Percentiles rank a stretch among this genome's conserved stretches.
Conservation (phyloP, 2,888 invertebrate species). For the Microctonus brassicae region DNA sequence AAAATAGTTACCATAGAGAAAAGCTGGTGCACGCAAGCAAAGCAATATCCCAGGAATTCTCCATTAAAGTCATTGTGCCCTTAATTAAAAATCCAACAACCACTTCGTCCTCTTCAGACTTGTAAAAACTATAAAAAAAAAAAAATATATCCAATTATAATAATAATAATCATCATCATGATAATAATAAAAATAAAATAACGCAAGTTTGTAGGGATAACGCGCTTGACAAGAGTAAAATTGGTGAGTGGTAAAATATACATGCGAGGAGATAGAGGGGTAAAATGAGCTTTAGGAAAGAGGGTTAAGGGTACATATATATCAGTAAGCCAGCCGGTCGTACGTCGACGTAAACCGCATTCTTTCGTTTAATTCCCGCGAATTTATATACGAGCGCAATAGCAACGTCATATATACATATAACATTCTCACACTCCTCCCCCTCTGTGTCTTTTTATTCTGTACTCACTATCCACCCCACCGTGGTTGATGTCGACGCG, state of each 20-base stretch:
- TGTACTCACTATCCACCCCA: slow-evolving; percentile 22
- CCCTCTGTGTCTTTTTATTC: background rate
- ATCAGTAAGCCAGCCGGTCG: slow-evolving; percentile 58
- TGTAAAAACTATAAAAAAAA: slow-evolving; percentile 23
- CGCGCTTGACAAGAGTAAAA: slow-evolving; percentile 19
- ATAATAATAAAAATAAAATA: slow-evolving; percentile 5
- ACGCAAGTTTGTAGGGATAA: slow-evolving; percentile 23
- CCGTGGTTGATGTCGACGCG: slow-evolving; percentile 39
- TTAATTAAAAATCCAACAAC: slow-evolving; percentile 70
- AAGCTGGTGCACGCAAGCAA: slow-evolving; percentile 42
- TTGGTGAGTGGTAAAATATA: background rate
- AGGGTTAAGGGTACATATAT: slow-evolving; percentile 61
- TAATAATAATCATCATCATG: background rate
- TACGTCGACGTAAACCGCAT: slow-evolving; percentile 68
- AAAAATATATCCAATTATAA: slow-evolving; percentile 3
- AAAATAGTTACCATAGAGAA: slow-evolving; percentile 42
- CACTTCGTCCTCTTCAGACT: slow-evolving; percentile 43
- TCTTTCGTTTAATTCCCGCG: slow-evolving; percentile 70
- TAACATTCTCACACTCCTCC: slow-evolving; percentile 28
- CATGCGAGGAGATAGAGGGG: slow-evolving; percentile 11
- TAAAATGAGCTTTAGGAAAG: slow-evolving; percentile 26
- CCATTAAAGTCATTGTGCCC: slow-evolving; percentile 66
- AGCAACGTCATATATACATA: slow-evolving; percentile 55
- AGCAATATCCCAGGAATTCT: slow-evolving; percentile 64
- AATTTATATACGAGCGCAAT: slow-evolving; percentile 67